phyloP scores from a whole-genome alignment of 1,140 invertebrate species.

The Drosophila punjabiensis region DNA sequence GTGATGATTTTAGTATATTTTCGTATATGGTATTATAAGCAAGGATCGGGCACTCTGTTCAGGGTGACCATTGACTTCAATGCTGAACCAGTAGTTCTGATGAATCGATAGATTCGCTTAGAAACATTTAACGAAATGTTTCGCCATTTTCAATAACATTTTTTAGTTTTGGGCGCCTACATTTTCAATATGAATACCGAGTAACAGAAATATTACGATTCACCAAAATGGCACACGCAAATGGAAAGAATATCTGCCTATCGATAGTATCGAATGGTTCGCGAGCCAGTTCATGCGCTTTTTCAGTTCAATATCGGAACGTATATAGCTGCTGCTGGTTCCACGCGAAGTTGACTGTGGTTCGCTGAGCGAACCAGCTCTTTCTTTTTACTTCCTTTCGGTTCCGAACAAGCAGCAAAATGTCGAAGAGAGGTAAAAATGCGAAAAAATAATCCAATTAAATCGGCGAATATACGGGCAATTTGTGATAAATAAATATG shows the following conservation, averaged over 20 bases:
- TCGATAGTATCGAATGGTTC: constrained; percentile 5
- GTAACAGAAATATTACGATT: not conserved
- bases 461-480: constrained; percentile 34
- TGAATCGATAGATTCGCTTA: not conserved
- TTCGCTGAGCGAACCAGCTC: constrained; percentile 60
- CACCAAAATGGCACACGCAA: not conserved
- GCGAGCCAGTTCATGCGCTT: constrained; percentile 6
- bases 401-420: constrained; percentile 81
- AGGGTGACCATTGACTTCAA: not conserved
- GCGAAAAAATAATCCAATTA: constrained; percentile 54
- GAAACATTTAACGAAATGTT: not conserved
- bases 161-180: not conserved
- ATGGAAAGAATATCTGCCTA: not conserved
- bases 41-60: not conserved
- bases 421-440: constrained; percentile 85
- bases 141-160: not conserved
- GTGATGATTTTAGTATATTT: not conserved
- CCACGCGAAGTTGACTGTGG: constrained; percentile 64
- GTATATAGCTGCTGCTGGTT: constrained; percentile 14
- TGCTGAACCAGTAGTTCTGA: not conserved
- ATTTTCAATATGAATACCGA: not conserved
- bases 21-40: not conserved
- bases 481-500: constrained; percentile 32
- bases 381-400: constrained; percentile 84
- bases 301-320: not conserved